Evolutionary conservation across 2,113 vertebrate species (phyloP).

Genomic region (Thalassarche chlororhynchos): DNA sequence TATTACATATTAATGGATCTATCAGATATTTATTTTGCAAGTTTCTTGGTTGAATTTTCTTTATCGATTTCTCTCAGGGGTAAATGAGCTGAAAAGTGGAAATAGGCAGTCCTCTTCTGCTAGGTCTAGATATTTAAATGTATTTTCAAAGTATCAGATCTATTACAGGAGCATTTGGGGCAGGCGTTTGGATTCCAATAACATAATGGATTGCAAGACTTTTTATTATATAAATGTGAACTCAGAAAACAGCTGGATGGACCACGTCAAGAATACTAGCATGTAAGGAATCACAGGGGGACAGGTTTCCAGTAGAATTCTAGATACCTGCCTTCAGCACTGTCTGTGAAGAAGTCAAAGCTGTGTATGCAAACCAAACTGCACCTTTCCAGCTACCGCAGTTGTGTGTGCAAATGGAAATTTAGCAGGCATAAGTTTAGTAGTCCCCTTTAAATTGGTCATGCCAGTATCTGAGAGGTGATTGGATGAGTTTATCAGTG

Average conservation of each 20-base stretch:
- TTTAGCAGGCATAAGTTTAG: not conserved
- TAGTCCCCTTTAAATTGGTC: not conserved
- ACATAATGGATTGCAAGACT: not conserved
- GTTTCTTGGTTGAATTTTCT: not conserved
- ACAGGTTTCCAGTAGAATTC: not conserved
- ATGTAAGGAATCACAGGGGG: not conserved
- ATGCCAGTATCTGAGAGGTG: not conserved
- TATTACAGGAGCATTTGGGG: not conserved
- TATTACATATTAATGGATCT: constrained; percentile 1
- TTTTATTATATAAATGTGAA: not conserved
- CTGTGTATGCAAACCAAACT: not conserved
- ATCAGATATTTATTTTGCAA: constrained; percentile 2
- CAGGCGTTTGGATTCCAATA: not conserved
- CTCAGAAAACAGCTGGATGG: not conserved
- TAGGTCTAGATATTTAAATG: not conserved
- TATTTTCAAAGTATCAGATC: not conserved
- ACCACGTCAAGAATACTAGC: not conserved
- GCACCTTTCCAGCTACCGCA: not conserved
- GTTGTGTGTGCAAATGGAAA: not conserved
- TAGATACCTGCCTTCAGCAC: not conserved
- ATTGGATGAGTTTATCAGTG: not conserved
- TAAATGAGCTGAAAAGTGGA: not conserved
- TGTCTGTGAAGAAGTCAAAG: not conserved
- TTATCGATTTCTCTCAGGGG: not conserved
- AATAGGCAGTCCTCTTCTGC: not conserved